phyloP scores from a whole-genome alignment of 2,888 invertebrate species.

The Cinara cedri region DNA sequence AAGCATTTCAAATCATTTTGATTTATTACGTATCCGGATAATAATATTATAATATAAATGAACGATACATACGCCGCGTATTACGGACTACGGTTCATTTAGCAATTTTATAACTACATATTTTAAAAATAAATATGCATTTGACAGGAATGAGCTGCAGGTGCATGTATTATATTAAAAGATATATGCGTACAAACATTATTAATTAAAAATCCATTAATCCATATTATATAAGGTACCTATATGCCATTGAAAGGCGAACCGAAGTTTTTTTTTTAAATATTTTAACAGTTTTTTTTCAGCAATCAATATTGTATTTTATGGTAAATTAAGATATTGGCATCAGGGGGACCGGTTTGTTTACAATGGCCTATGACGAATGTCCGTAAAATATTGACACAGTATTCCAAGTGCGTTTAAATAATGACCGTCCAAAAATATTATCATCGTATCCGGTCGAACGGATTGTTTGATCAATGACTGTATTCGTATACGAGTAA shows the following conservation, averaged over 20 bases:
- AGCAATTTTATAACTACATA: neutral
- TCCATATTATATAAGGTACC: too few species aligned
- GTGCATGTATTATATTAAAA: neutral
- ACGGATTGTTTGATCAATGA: neutral
- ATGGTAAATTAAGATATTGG: slow-evolving; percentile 2
- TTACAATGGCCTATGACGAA: neutral
- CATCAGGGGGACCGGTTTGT: neutral
- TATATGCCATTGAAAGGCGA: too few species aligned
- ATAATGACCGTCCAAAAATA: neutral
- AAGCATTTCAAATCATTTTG: neutral
- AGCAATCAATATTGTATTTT: slow-evolving; percentile 21
- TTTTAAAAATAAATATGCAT: too few species aligned
- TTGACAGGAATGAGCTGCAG: too few species aligned
- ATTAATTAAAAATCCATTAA: neutral
- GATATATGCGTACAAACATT: neutral
- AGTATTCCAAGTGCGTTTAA: too few species aligned
- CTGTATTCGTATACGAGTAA: too few species aligned
- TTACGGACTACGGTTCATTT: neutral
- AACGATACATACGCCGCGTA: too few species aligned
- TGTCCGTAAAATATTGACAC: neutral
- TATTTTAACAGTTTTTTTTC: too few species aligned
- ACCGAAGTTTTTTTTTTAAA: too few species aligned
- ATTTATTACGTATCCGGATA: neutral
- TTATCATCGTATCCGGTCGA: neutral
- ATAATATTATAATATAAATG: too few species aligned